phyloP scores from a whole-genome alignment of 2,888 invertebrate genomes.

The Synanthedon vespiformis region DNA sequence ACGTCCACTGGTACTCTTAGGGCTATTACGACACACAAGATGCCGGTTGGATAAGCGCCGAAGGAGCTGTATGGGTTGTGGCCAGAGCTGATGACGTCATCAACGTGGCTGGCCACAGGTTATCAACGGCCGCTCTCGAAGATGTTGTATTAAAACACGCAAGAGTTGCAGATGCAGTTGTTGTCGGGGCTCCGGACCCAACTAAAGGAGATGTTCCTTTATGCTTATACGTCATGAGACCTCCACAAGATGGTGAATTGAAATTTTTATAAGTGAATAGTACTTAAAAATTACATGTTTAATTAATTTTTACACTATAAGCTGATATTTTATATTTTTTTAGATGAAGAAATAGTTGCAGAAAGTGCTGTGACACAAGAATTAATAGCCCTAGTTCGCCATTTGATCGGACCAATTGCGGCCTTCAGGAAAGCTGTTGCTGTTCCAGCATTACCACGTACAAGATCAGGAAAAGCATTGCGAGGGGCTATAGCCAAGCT shows the following conservation, averaged over 20 bases:
- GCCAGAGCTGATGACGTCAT: constrained; percentile 95
- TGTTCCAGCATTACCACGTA: constrained; percentile 86
- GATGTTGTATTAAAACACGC: constrained; percentile 91
- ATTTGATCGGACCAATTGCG: constrained; percentile 87
- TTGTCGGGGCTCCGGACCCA: constrained; percentile 89
- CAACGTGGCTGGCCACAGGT: constrained; percentile 93
- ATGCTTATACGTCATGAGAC: constrained; percentile 85
- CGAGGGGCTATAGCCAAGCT: constrained; percentile 88
- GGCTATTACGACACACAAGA: constrained; percentile 96
- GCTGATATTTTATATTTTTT: neutral
- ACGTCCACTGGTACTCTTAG: constrained; percentile 42
- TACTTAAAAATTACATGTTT: too few species aligned
- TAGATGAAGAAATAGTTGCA: constrained; percentile 59
- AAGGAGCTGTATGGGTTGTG: constrained; percentile 89
- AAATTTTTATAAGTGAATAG: neutral
- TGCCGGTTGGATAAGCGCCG: constrained; percentile 86
- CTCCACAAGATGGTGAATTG: constrained; percentile 64
- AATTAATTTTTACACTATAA: neutral
- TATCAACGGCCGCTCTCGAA: constrained; percentile 90
- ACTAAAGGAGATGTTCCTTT: constrained; percentile 93
- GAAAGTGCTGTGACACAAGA: constrained; percentile 57
- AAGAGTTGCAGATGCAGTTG: constrained; percentile 87
- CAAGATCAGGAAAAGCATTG: constrained; percentile 78
- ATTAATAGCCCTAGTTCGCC: constrained; percentile 51
- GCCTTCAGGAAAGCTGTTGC: constrained; percentile 84